Base-by-base conservation (phyloP, 2,888 invertebrate species). In the Operophtera brumata region DNA sequence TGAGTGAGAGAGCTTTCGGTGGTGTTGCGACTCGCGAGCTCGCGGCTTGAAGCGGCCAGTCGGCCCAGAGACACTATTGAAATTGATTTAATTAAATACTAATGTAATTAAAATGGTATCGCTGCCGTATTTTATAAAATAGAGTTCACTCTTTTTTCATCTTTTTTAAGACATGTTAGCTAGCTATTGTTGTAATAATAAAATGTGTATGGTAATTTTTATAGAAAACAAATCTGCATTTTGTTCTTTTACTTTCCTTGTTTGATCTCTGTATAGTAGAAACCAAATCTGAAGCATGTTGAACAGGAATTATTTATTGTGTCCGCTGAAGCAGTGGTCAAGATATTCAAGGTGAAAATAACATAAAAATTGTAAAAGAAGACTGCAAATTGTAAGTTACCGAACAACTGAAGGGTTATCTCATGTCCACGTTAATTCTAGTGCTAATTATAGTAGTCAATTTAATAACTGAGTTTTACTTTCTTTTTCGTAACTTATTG, bases 121-220 rank as follows among this genome's bases (percentile, higher is more conserved):
- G 88, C 87, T 84, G 89, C 88, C 87, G 85, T 88, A 85, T 88
- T 85, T 85, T 86, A 87, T 88, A 86, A 88, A 82, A 86, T 87
- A 85, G 84, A 84, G 81, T 81, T 85, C 78, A 77, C 83, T 88
- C 87, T 86, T 89, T 75, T 84, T 87, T 88, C 88, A 87, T 86
- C 86, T 88, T 89, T 89, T 89, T 85, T 86, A 89, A 88, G 86
- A 88, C 85, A 81, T 82, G 80, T 82, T 88, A 86, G 84, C 80
- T 86, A 86, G 87, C 85, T 84, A 84, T 85, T 85, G 84, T 87
- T 84, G 85, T 83, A 75, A 81, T 86, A 82, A 86, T 82, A 70
- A 86, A 85, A 87, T 84, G 83, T 87, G 83, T 88, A 88, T 80
- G 82, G 84, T 82, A 84, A 80, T 84, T 86, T 86, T 86, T 84